Base-by-base conservation (phyloP, 2,113 vertebrate species). In the Rutilus rutilus region DNA sequence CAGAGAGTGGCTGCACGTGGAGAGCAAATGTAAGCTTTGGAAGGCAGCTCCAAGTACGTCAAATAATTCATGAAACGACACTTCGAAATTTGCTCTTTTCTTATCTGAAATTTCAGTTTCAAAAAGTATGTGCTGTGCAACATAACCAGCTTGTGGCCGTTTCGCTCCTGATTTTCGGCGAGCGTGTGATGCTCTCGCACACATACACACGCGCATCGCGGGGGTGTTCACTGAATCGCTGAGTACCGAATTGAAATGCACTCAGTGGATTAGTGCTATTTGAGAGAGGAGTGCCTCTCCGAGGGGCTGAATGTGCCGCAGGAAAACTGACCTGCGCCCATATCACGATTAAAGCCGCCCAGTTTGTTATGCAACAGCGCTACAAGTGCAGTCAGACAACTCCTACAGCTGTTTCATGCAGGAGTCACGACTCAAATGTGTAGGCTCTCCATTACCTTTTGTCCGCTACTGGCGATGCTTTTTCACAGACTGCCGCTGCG, bases 361-460 rank as follows among this genome's bases (percentile, higher is more conserved):
- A 86, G 45, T 89, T 87, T 82, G 92, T 96, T 96, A 94, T 88
- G 90, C 94, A 95, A 95, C 91, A 30, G 90, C 90, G 83, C 90
- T 86, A 89, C 65, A 88, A 93, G 93, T 86, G 92, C 91, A 90
- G 94, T 94, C 93, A 91, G 91, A 93, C 92, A 91, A 94, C 94
- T 93, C 95, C 95, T 94, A 95, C 95, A 92, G 93, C 93, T 90
- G 93, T 92, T 93, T 92, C 90, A 88, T 86, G 78, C 83, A 86
- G 78, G 92, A 95, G 94, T 95, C 95, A 96, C 94, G 94, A 95
- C 93, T 92, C 90, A 89, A 82, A 86, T 88, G 88, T 89, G 89
- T 89, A 92, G 91, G 91, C 91, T 92, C 92, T 91, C 88, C 86
- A 86, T 92, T 88, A 89, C 86, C 89, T 89, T 87, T 88, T 86